Conservation (phyloP, 2,797 vertebrate genomes). For the Sparidentex hasta region DNA sequence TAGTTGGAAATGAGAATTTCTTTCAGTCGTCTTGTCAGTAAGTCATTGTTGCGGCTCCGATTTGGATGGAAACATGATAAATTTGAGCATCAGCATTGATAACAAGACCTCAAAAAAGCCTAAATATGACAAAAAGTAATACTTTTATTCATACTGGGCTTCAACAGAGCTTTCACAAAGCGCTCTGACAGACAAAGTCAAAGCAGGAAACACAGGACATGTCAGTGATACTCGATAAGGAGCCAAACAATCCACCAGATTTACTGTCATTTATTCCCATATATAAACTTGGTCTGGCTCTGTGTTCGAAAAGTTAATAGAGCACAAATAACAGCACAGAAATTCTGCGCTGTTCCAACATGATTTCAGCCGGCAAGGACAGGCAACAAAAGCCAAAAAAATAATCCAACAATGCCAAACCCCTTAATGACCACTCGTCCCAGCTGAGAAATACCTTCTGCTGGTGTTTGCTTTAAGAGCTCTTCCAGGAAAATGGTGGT, state of each 20-base stretch:
- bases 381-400: constrained; percentile 19
- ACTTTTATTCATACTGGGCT: too few relatives aligned
- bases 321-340: constrained; percentile 2
- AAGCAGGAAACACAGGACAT: too few relatives aligned
- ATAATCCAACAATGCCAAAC: constrained; percentile 19
- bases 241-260: not conserved
- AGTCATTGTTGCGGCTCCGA: too few relatives aligned
- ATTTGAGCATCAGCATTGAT: too few relatives aligned
- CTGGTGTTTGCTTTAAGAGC: constrained; percentile 46
- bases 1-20: too few relatives aligned
- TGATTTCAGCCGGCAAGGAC: constrained; percentile 36
- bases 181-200: too few relatives aligned
- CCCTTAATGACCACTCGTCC: constrained; percentile 36
- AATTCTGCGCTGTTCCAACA: constrained; percentile 16
- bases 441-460: constrained; percentile 22
- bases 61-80: too few relatives aligned
- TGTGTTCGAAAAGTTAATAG: not conserved
- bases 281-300: not conserved
- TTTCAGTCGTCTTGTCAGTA: too few relatives aligned
- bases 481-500: constrained; percentile 33
- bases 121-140: too few relatives aligned
- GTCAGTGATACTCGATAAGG: not conserved
- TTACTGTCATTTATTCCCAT: not conserved
- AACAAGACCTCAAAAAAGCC: too few relatives aligned
- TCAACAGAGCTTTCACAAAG: too few relatives aligned